phyloP scores from a whole-genome alignment of 2,888 invertebrate genomes.

The Capitulum mitella region DNA sequence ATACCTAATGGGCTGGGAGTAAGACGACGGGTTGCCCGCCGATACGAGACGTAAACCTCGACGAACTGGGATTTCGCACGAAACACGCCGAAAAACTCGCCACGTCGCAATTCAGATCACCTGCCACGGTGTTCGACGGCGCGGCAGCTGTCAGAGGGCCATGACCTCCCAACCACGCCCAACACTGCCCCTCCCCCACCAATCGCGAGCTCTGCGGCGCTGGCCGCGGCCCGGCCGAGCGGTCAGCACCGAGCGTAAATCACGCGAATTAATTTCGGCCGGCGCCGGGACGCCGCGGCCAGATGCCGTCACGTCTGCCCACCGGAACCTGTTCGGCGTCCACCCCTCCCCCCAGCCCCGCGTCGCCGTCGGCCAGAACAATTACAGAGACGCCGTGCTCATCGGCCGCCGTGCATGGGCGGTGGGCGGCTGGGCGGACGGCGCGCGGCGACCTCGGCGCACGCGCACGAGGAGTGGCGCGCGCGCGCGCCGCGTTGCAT shows the following conservation, averaged over 20 bases:
- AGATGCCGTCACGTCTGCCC: background rate
- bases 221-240: too few relatives aligned
- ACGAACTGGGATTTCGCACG: too few relatives aligned
- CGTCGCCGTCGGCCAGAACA: background rate
- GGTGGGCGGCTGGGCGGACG: background rate
- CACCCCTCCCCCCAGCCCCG: background rate
- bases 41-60: too few relatives aligned
- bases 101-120: too few relatives aligned
- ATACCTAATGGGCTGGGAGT: too few relatives aligned
- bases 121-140: too few relatives aligned
- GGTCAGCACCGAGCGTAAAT: background rate
- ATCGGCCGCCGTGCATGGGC: background rate
- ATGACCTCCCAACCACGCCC: too few relatives aligned
- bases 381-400: background rate
- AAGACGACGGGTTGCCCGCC: too few relatives aligned
- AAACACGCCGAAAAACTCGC: too few relatives aligned
- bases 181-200: too few relatives aligned
- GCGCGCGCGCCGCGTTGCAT: constrained; percentile 4
- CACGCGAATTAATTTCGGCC: background rate
- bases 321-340: background rate
- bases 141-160: too few relatives aligned
- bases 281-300: background rate
- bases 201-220: too few relatives aligned
- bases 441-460: background rate
- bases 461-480: background rate